Percentiles rank a stretch among this genome's conserved stretches.
These are phyloP conservation scores for Pseudachorutes palmiensis DNA, from an alignment of 1,140 invertebrate species.

Conservation along the genomic window DNA sequence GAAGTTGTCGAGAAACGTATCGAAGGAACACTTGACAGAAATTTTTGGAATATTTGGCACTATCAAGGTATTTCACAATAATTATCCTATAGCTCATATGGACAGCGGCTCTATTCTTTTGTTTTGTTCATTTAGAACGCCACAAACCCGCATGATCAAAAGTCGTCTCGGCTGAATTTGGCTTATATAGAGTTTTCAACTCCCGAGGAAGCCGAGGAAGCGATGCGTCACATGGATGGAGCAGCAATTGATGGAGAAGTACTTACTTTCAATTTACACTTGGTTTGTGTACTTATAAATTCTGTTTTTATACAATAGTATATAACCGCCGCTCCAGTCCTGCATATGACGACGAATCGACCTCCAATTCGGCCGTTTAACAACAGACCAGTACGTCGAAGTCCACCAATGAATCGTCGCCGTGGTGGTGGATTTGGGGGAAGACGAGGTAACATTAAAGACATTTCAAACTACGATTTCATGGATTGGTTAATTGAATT, in stretches of 20 bases:
- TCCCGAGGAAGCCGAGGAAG: slow-evolving; percentile 91
- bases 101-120: neutral
- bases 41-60: slow-evolving; percentile 89
- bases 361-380: slow-evolving; percentile 54
- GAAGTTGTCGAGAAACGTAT: slow-evolving; percentile 82
- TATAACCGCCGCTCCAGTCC: slow-evolving; percentile 82
- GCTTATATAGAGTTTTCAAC: slow-evolving; percentile 92
- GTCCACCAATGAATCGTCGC: slow-evolving; percentile 40
- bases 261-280: neutral
- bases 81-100: too few species aligned
- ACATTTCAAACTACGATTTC: slow-evolving; percentile 38
- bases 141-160: slow-evolving; percentile 78
- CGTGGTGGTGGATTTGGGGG: slow-evolving; percentile 25
- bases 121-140: slow-evolving; percentile 48
- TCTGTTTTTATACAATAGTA: slow-evolving; percentile 46
- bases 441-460: slow-evolving; percentile 21
- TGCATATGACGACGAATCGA: slow-evolving; percentile 63
- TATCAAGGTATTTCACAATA: slow-evolving; percentile 55
- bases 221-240: slow-evolving; percentile 99
- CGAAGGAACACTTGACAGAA: slow-evolving; percentile 80
- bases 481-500: too few species aligned
- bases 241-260: slow-evolving; percentile 68
- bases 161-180: slow-evolving; percentile 67
- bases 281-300: neutral
- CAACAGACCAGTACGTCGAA: slow-evolving; percentile 46